Evolutionary conservation across 2,113 vertebrate species (phyloP), one percentile per base, ranked within the genome.

Genomic region (Aptenodytes forsteri): DNA sequence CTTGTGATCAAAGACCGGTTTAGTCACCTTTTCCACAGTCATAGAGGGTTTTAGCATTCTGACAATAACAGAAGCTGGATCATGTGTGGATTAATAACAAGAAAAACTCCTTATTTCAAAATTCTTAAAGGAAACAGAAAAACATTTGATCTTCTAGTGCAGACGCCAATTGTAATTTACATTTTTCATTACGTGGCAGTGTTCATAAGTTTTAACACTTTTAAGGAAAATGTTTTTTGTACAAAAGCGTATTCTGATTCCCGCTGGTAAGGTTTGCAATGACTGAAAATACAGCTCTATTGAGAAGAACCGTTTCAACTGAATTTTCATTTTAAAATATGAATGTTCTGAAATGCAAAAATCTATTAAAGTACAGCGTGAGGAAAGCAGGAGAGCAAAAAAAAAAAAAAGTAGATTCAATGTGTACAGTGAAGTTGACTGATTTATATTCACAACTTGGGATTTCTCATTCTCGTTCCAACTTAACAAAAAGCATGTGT

Each of bases 321-420:
- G 89, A 52, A 95, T 93, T 82, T 96, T 70, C 52, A 82, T 94
- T 94, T 96, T 85, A 83, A 96, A 93, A 94, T 95, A 76, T 58
- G 30, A 90, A 62, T 85, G 38, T 47, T 80, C 94, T 42, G 42
- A 95, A 89, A 83, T 40, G 34, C 23, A 89, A 84, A 94, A 97
- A 18, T 25, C n/a, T 85, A 32, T 71, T 89, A 58, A 62, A 91
- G 20, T 54, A 66, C 6, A 86, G 11, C 65, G 27, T 50, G 44
- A 92, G 32, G 54, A 83, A 62, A 89, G 42, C 14, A 61, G n/a
- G 52, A 49, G 32, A 75, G 36, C 11, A 69, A 44, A 30, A 34
- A 90, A 85, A n/a, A 50, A 78, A 49, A 46, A 38, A 55, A 27
- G 38, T 92, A 25, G 19, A 84, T 83, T 96, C 64, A 44, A 55